These are phyloP conservation scores for Drosophila parthenogenetica DNA, from an alignment of 2,888 invertebrate species.

Conservation along the genomic window DNA sequence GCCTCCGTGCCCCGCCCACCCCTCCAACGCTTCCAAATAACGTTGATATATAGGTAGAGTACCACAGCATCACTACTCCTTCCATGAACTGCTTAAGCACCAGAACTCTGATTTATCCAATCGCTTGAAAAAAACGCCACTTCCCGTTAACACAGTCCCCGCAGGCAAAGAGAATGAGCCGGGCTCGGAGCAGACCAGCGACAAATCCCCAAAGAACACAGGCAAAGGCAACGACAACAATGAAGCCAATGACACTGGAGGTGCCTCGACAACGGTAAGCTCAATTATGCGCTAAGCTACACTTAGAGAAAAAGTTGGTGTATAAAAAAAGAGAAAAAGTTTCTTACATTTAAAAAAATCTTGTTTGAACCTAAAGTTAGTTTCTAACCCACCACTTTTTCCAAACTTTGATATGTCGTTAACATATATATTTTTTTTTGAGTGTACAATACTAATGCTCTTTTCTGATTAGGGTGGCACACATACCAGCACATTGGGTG, in stretches of 20 bases:
- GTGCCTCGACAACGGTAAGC: slow-evolving; percentile 54
- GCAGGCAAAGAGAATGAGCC: slow-evolving; percentile 52
- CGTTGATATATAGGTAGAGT: slow-evolving; percentile 69
- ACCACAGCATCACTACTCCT: slow-evolving; percentile 78
- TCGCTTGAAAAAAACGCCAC: slow-evolving; percentile 79
- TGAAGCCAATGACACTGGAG: slow-evolving; percentile 47
- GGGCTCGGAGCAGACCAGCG: slow-evolving; percentile 28
- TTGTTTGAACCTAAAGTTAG: too few species aligned
- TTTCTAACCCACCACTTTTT: too few species aligned
- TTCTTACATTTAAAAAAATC: too few species aligned
- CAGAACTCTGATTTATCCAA: slow-evolving; percentile 82
- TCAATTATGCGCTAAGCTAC: background rate
- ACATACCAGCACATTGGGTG: slow-evolving; percentile 84
- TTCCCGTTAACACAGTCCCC: slow-evolving; percentile 72
- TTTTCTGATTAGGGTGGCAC: slow-evolving; percentile 25
- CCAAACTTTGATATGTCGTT: too few species aligned
- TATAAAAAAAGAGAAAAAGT: too few species aligned
- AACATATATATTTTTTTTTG: too few species aligned
- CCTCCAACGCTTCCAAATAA: slow-evolving; percentile 31
- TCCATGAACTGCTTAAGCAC: slow-evolving; percentile 81
- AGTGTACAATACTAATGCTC: slow-evolving; percentile 6
- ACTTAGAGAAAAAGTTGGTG: background rate
- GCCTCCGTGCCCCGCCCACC: slow-evolving; percentile 20
- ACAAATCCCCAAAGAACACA: slow-evolving; percentile 44
- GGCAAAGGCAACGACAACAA: slow-evolving; percentile 40